Percentiles rank a stretch among this genome's conserved stretches.
Evolutionary conservation across 2,113 vertebrate species (phyloP).

Genomic region (Triplophysa dalaica): DNA sequence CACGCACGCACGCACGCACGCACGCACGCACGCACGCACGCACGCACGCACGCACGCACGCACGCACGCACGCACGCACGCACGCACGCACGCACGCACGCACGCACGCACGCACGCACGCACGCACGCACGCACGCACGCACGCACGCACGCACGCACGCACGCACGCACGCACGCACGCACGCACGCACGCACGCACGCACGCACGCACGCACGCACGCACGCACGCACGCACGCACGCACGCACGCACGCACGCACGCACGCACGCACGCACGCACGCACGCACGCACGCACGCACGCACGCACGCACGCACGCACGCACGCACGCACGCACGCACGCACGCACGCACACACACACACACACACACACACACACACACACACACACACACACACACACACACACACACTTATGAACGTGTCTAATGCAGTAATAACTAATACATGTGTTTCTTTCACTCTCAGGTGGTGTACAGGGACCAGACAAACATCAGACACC

Average conservation of each 20-base stretch:
- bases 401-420: background rate
- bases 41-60: background rate
- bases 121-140: background rate
- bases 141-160: background rate
- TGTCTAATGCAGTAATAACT: background rate
- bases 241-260: background rate
- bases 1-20: background rate
- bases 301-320: background rate
- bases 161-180: background rate
- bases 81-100: background rate
- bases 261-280: background rate
- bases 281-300: background rate
- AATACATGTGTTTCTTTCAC: background rate
- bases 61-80: background rate
- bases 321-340: background rate
- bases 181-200: background rate
- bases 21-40: background rate
- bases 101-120: background rate
- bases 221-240: background rate
- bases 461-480: slow-evolving; percentile 7
- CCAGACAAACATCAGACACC: background rate
- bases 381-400: background rate
- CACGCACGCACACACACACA: background rate
- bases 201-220: background rate
- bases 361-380: background rate